phyloP scores from a whole-genome alignment of 2,113 vertebrate species.

The Pollachius pollachius region DNA sequence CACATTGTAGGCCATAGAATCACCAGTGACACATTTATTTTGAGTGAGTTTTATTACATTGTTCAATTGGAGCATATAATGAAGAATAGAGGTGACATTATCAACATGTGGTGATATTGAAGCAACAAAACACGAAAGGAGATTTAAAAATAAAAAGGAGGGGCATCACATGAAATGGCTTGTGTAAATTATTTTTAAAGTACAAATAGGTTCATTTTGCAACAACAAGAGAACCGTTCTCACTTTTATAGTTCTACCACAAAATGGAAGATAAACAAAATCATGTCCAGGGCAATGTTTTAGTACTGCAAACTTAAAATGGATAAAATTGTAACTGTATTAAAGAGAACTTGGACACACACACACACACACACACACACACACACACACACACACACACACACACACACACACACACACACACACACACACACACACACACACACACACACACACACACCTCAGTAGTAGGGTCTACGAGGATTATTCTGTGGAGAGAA shows the following conservation, averaged over 20 bases:
- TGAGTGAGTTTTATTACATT: slow-evolving; percentile 43
- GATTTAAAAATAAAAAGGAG: slow-evolving; percentile 14
- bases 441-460: slow-evolving; percentile 4
- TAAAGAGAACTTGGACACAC: not conserved
- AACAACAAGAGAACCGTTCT: not conserved
- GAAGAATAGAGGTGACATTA: not conserved
- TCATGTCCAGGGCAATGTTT: not conserved
- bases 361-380: slow-evolving; percentile 6
- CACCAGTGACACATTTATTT: slow-evolving; percentile 1
- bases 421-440: not conserved
- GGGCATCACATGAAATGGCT: not conserved
- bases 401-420: not conserved
- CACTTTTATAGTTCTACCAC: not conserved
- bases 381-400: not conserved
- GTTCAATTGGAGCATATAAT: slow-evolving; percentile 29
- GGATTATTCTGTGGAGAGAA: slow-evolving; percentile 87
- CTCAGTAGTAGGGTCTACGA: slow-evolving; percentile 95
- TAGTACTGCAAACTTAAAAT: not conserved
- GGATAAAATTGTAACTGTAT: slow-evolving; percentile 13
- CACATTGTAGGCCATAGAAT: not conserved
- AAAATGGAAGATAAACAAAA: not conserved
- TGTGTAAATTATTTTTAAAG: slow-evolving; percentile 21
- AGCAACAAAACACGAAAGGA: slow-evolving; percentile 5
- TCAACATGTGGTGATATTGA: not conserved
- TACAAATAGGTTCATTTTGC: not conserved